Conservation (phyloP, 2,888 invertebrate genomes). For the Limnephilus auricula region DNA sequence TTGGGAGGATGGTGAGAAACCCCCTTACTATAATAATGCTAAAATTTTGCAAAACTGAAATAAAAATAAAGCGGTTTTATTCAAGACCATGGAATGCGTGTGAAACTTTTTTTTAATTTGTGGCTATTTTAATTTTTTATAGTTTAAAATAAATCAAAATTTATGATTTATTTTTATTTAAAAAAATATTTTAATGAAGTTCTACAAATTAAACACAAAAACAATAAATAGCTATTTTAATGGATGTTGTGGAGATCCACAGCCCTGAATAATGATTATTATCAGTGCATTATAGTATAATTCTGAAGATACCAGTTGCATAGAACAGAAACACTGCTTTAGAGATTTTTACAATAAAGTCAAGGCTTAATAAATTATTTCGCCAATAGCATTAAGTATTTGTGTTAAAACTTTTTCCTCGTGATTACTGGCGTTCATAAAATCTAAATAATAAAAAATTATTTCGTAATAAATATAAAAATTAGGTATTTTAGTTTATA, state of each 20-base stretch:
- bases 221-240: background rate
- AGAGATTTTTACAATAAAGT: background rate
- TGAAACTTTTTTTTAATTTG: background rate
- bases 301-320: background rate
- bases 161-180: too few species aligned
- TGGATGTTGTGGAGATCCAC: background rate
- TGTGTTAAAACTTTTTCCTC: background rate
- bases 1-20: too few species aligned
- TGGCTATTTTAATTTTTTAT: background rate
- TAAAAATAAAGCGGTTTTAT: background rate
- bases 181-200: too few species aligned
- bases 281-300: background rate
- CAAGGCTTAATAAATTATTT: background rate
- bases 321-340: background rate
- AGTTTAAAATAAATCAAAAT: too few species aligned
- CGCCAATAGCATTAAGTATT: background rate
- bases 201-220: too few species aligned
- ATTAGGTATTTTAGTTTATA: constrained; percentile 9
- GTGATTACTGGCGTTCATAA: background rate
- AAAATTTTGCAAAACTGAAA: background rate
- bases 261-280: background rate
- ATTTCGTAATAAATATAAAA: background rate
- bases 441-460: background rate
- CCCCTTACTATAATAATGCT: background rate
- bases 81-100: background rate